phyloP scores from a whole-genome alignment of 2,113 vertebrate genomes.

The Catharus fuscescens region DNA sequence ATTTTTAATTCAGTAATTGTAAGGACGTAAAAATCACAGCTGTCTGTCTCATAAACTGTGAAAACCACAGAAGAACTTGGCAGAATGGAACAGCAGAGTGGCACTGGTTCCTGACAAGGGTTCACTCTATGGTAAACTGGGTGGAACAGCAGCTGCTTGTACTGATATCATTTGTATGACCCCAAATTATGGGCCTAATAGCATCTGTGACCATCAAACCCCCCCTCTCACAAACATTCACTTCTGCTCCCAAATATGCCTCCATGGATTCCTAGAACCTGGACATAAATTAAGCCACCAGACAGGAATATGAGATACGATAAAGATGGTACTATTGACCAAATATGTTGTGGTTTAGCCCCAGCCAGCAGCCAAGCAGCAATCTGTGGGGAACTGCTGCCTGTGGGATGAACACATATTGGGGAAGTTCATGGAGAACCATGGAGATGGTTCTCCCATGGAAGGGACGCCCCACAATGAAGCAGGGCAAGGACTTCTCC shows the following conservation, averaged over 20 bases:
- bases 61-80: not conserved
- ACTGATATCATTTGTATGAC: not conserved
- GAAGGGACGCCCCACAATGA: fast-evolving
- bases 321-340: not conserved
- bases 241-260: not conserved
- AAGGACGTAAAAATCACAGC: not conserved
- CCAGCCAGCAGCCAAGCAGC: not conserved
- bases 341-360: not conserved
- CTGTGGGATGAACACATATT: not conserved
- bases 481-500: not conserved
- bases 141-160: not conserved
- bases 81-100: not conserved
- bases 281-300: not conserved
- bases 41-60: not conserved
- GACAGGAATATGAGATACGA: not conserved
- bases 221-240: not conserved
- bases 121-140: not conserved
- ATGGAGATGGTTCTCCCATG: too few species aligned
- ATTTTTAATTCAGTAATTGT: not conserved
- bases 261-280: fast-evolving
- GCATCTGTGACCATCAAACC: too few species aligned
- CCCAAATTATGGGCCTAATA: not conserved
- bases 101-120: not conserved
- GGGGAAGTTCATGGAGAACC: not conserved
- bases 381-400: not conserved